Conservation (phyloP, 2,113 vertebrate species). For the Centropristis striata region DNA sequence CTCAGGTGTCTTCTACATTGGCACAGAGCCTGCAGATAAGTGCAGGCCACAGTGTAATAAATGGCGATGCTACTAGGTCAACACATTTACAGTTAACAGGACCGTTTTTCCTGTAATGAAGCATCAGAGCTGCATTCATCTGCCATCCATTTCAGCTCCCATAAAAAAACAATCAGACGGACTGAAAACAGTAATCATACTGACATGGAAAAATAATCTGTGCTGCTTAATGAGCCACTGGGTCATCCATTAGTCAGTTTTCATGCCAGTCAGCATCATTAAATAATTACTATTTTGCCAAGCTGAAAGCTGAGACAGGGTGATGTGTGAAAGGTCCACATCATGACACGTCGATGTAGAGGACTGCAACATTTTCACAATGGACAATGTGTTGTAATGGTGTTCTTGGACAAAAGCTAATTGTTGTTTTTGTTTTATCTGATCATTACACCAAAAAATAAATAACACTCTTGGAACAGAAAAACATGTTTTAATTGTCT, state of each 20-base stretch:
- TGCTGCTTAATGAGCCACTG: conserved; percentile 23
- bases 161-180: conserved; percentile 7
- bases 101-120: neutral
- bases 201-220: conserved; percentile 21
- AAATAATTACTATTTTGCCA: conserved; percentile 1
- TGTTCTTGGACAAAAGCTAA: neutral
- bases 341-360: neutral
- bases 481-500: too few species aligned
- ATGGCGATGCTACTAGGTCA: neutral
- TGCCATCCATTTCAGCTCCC: neutral
- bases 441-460: too few species aligned
- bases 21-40: neutral
- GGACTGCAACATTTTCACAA: neutral
- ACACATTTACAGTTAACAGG: neutral
- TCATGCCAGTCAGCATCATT: conserved; percentile 10
- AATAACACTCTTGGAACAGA: too few species aligned
- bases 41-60: neutral
- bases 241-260: conserved; percentile 24
- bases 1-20: neutral
- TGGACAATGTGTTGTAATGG: neutral
- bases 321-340: neutral
- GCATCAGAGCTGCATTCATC: neutral
- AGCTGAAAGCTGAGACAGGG: neutral
- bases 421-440: neutral
- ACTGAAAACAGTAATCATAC: conserved; percentile 24